Evolutionary conservation across 2,888 invertebrate species (phyloP), one percentile per base, ranked within the genome.

Genomic region (Idaea dimidiata): DNA sequence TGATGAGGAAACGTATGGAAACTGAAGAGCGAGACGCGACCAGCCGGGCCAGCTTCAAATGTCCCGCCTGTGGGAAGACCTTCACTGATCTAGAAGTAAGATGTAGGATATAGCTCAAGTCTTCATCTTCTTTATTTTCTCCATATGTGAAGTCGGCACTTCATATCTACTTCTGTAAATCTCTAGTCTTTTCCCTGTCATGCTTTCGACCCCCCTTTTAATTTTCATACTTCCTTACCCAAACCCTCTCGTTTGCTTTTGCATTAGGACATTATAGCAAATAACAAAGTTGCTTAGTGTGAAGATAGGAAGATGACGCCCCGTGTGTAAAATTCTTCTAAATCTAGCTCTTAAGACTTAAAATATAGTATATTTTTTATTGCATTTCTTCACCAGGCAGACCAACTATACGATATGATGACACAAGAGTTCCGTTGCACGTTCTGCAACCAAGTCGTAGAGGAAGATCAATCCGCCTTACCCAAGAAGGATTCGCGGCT

Each of bases 21-120:
- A 97, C 97, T 0, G 98, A 98, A 82, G 99, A 99, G 82, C 93
- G 98, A 59, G 98, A 99, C 87, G 97, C 97, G 0, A 99, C 98
- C 0, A 98, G 97, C 82, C 94, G 99, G 68, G 97, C 99, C 24
- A 98, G 99, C 81, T 99, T 99, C 85, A 97, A 97, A 81, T 99
- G 99, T 82, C 96, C 96, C 4, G 94, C 95, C 61, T 99, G 99
- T 86, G 94, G 95, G 61, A 99, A 98, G 91, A 97, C 98, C 0
- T 99, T 98, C 84, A 99, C 99, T 54, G 99, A 99, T 91, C 94
- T 99, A 54, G 99, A 99, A 91, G 96, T 95, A 79, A 24, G 24
- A 24, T 24, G 96, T 95, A 79, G 5, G 24, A 24, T 24, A 24
- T 5, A 24, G 24, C 24, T 24, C 24, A 24, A 24, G 24, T 1